A percentile compares a stretch with the other conserved stretches of the same genome.
phyloP scores from a whole-genome alignment of 2,113 vertebrate species.

The Peromyscus maniculatus region DNA sequence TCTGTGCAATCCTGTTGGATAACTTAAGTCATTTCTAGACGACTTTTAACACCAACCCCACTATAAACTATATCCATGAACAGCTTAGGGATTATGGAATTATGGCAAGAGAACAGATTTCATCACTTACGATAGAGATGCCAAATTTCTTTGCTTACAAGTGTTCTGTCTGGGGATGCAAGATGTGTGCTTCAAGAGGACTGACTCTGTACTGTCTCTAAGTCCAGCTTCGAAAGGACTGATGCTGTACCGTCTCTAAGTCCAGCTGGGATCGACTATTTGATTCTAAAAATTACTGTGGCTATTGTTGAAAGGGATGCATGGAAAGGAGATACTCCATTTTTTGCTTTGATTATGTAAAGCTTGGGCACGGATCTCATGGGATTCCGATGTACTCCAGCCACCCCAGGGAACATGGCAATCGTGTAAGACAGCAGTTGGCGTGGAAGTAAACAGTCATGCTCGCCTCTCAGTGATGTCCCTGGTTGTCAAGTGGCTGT shows the following conservation, averaged over 20 bases:
- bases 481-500: background rate
- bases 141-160: background rate
- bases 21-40: background rate
- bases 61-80: background rate
- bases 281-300: background rate
- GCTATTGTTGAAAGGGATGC: background rate
- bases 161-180: background rate
- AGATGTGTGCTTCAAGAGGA: background rate
- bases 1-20: background rate
- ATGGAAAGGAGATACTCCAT: background rate
- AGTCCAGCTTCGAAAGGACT: background rate
- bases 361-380: background rate
- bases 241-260: background rate
- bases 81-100: background rate
- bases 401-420: background rate
- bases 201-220: background rate
- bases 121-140: background rate
- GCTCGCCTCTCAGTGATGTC: background rate
- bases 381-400: background rate
- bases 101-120: background rate
- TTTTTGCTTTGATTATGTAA: background rate
- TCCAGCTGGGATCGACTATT: background rate
- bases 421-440: background rate
- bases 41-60: background rate
- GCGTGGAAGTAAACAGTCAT: background rate